A percentile compares a stretch with the other conserved stretches of the same genome.
phyloP scores from a whole-genome alignment of 2,113 vertebrate genomes.

The Colinus virginianus region DNA sequence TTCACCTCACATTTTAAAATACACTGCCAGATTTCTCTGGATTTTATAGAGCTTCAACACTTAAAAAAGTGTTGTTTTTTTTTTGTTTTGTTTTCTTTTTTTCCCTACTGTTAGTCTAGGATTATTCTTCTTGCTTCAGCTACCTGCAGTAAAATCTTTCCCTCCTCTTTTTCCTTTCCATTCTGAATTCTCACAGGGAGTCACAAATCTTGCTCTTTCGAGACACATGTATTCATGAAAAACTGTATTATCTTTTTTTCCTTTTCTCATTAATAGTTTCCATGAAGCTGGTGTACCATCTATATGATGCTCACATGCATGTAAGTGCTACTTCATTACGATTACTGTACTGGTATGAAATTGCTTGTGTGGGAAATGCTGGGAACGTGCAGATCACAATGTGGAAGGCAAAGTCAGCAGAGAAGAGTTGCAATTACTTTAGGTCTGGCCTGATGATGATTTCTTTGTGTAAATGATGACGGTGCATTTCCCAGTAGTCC shows the following conservation, averaged over 20 bases:
- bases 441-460: not conserved
- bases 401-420: not conserved
- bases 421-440: not conserved
- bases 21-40: not conserved
- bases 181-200: not conserved
- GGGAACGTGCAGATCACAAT: not conserved
- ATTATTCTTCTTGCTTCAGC: not conserved
- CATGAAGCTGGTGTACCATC: not conserved
- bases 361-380: not conserved
- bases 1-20: not conserved
- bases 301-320: not conserved
- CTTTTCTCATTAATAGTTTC: not conserved
- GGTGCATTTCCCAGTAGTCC: not conserved
- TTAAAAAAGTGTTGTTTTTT: not conserved
- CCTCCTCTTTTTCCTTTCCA: not conserved
- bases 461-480: not conserved
- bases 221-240: not conserved
- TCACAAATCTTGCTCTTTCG: not conserved
- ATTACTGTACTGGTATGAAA: not conserved
- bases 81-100: no score
- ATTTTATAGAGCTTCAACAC: not conserved
- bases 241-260: not conserved
- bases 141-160: not conserved
- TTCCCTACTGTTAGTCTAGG: not conserved
- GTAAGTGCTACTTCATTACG: not conserved